Evolutionary conservation across 2,797 vertebrate species (phyloP).

Genomic region (Ispidina lecontei): DNA sequence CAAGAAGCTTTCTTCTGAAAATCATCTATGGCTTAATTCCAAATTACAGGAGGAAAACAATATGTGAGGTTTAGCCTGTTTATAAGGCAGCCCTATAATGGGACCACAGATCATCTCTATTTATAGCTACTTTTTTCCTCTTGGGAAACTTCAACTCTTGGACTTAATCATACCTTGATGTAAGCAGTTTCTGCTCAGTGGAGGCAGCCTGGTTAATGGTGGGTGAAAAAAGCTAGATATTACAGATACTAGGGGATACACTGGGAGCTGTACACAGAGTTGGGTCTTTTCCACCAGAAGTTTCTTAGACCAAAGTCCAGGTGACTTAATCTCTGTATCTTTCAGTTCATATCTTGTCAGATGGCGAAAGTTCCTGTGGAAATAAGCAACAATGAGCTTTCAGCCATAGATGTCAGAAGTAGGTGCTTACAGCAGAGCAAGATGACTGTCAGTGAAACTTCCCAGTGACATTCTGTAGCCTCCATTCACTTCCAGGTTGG

Average conservation of each 20-base stretch:
- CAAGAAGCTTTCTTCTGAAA: background rate
- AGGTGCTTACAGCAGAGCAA: background rate
- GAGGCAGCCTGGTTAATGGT: background rate
- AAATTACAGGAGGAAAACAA: background rate
- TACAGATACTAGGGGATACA: background rate
- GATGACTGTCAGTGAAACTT: background rate
- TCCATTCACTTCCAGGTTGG: background rate
- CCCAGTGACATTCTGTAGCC: background rate
- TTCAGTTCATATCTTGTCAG: background rate
- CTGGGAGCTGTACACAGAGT: background rate
- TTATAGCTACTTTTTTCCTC: background rate
- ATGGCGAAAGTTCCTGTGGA: background rate
- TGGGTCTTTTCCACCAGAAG: background rate
- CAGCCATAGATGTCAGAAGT: background rate
- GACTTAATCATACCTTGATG: background rate
- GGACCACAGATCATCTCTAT: background rate
- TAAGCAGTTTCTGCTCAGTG: background rate
- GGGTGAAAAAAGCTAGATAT: background rate
- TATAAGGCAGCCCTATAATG: background rate
- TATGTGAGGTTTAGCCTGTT: background rate
- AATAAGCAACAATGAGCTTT: background rate
- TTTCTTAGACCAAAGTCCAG: background rate
- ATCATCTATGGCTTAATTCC: background rate
- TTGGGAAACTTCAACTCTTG: background rate
- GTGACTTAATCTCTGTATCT: background rate